Percentiles rank a stretch among this genome's conserved stretches.
Conservation (phyloP, 1,140 invertebrate species). For the Tetragnatha versicolor region DNA sequence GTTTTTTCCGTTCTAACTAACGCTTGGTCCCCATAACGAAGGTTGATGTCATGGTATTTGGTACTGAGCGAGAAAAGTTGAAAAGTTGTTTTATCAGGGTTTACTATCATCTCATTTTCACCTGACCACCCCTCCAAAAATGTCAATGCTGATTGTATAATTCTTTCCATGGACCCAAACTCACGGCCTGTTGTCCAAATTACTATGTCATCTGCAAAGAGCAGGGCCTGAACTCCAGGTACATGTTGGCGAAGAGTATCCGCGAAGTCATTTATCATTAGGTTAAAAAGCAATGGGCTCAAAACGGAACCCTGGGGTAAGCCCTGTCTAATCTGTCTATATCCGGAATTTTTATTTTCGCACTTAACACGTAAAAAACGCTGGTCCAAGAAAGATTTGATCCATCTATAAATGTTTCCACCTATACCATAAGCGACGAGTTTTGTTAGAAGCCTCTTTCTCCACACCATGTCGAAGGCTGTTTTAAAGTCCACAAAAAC, state of each 20-base stretch:
- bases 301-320: constrained; percentile 2
- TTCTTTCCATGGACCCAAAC: no score
- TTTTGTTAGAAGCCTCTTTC: not conserved
- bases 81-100: no score
- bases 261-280: not conserved
- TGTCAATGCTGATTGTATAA: no score
- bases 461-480: constrained; percentile 18
- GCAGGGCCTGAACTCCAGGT: not conserved
- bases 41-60: no score
- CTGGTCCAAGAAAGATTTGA: not conserved
- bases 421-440: not conserved
- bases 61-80: no score
- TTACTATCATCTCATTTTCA: no score
- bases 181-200: no score
- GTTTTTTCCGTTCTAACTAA: no score
- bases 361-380: not conserved
- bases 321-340: not conserved
- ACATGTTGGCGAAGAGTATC: not conserved
- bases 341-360: not conserved
- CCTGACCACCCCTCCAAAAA: no score
- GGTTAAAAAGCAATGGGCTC: constrained; percentile 3
- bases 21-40: no score
- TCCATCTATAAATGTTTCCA: not conserved
- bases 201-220: not conserved
- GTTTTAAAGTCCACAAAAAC: constrained; percentile 23